A percentile compares a stretch with the other conserved stretches of the same genome.
Evolutionary conservation across 2,113 vertebrate species (phyloP).

Genomic region (Chlamydotis undulata): DNA sequence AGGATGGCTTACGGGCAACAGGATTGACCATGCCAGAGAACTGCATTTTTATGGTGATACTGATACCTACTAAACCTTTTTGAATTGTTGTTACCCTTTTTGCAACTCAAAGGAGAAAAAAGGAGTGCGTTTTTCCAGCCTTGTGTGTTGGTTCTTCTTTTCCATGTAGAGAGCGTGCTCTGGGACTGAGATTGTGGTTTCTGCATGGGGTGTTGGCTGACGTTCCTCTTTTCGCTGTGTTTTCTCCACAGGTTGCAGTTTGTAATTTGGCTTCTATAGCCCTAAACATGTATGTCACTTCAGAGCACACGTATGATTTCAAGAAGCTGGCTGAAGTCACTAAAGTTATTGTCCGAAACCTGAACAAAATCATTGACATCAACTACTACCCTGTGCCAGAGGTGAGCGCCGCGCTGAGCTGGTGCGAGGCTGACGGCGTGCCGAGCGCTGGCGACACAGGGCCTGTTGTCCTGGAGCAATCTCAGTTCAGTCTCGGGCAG

Average conservation of each 20-base stretch:
- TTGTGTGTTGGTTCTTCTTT: not conserved
- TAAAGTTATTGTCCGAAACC: conserved; percentile 90
- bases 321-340: conserved; percentile 89
- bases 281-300: conserved; percentile 95
- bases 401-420: conserved; percentile 67
- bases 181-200: not conserved
- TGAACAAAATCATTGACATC: conserved; percentile 98
- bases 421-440: rapidly evolving
- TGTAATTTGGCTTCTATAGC: conserved; percentile 96
- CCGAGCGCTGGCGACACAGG: not conserved
- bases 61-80: rapidly evolving
- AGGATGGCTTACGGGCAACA: not conserved
- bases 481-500: not conserved
- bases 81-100: rapidly evolving
- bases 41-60: too few species aligned
- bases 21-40: not conserved
- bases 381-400: conserved; percentile 94
- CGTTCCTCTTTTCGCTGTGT: not conserved
- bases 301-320: conserved; percentile 89
- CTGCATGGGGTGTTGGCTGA: not conserved
- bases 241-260: conserved; percentile 83
- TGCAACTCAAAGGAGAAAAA: not conserved
- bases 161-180: rapidly evolving
- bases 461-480: not conserved
- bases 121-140: not conserved